phyloP scores from a whole-genome alignment of 2,113 vertebrate species.

The Antechinus flavipes region DNA sequence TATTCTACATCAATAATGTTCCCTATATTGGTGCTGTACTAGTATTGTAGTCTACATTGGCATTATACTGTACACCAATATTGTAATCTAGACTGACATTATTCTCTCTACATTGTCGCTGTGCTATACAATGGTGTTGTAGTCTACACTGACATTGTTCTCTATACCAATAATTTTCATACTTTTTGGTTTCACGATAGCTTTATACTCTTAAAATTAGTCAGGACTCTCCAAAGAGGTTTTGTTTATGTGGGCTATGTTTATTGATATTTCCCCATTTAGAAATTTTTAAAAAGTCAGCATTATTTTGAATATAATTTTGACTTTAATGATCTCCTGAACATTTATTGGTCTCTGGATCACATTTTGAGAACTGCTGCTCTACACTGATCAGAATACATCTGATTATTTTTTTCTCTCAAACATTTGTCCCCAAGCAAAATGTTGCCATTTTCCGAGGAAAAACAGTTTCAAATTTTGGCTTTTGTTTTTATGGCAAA shows the following conservation, averaged over 20 bases:
- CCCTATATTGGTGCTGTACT: no score
- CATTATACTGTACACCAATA: no score
- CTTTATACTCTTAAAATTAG: neutral
- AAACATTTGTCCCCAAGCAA: slow-evolving; percentile 23
- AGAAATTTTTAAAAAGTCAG: neutral
- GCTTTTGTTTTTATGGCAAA: slow-evolving; percentile 74
- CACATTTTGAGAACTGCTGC: neutral
- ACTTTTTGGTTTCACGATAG: neutral
- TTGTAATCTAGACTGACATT: neutral
- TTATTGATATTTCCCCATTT: neutral
- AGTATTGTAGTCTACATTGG: no score
- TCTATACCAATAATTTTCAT: neutral
- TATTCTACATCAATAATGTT: no score
- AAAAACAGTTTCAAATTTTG: slow-evolving; percentile 46
- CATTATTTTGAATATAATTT: slow-evolving; percentile 3
- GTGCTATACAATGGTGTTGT: neutral
- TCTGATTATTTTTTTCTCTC: neutral
- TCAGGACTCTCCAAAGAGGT: neutral
- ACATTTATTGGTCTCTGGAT: neutral
- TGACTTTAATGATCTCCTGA: neutral
- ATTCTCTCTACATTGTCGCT: neutral
- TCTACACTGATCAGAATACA: neutral
- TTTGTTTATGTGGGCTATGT: neutral
- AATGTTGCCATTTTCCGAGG: slow-evolving; percentile 25
- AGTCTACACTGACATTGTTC: no score